Percentiles rank a stretch among this genome's conserved stretches.
Evolutionary conservation across 1,140 invertebrate genomes (phyloP).

Genomic region (Agrilus planipennis): DNA sequence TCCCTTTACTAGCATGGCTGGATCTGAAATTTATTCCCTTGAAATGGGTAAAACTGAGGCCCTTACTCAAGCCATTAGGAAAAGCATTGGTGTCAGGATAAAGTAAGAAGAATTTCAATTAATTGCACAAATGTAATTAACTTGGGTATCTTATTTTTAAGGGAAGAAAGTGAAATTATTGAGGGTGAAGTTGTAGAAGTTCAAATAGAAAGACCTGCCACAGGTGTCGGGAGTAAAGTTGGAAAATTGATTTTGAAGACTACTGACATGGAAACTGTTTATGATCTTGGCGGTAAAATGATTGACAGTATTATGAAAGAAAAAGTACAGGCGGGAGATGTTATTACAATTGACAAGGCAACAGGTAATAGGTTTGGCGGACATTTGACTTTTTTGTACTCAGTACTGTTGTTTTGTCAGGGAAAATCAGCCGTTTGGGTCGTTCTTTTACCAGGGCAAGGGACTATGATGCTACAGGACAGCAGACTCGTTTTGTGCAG

Average conservation of each 20-base stretch:
- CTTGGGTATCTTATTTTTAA: conserved; percentile 30
- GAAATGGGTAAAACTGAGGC: conserved; percentile 99
- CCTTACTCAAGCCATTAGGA: conserved; percentile 91
- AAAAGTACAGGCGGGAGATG: conserved; percentile 92
- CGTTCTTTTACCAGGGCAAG: conserved; percentile 89
- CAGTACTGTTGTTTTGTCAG: conserved; percentile 9
- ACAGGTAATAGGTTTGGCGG: conserved; percentile 47
- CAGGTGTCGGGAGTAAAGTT: conserved; percentile 79
- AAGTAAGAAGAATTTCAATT: too few relatives aligned
- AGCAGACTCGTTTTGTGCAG: conserved; percentile 87
- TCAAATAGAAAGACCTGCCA: conserved; percentile 88
- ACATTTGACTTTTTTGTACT: conserved; percentile 2
- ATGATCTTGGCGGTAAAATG: conserved; percentile 98
- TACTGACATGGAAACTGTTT: conserved; percentile 99
- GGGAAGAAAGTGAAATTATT: conserved; percentile 96
- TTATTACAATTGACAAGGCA: conserved; percentile 96
- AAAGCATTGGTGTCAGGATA: conserved; percentile 95
- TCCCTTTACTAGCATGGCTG: conserved; percentile 96
- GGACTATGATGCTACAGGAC: conserved; percentile 90
- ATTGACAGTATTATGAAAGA: conserved; percentile 95
- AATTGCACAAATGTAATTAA: neutral
- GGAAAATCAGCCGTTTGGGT: conserved; percentile 87
- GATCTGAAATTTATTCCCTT: conserved; percentile 95
- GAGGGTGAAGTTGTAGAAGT: conserved; percentile 98
- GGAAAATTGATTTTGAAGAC: conserved; percentile 95